Evolutionary conservation across 2,888 invertebrate genomes (phyloP), one percentile per base, ranked within the genome.

Genomic region (Drosophila mimica): DNA sequence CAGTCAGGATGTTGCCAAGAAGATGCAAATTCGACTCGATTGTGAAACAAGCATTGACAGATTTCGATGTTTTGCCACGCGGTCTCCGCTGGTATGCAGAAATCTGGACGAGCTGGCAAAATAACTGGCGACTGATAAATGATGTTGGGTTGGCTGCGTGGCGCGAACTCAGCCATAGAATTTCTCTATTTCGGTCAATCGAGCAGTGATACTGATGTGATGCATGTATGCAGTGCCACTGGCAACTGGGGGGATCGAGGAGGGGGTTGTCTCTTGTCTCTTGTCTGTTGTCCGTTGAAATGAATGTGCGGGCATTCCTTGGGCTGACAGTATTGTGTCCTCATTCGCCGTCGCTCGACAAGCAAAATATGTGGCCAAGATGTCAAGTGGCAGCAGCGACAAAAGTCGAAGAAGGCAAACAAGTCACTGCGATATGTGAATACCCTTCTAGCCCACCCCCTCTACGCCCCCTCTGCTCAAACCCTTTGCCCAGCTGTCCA

Each of bases 161-260:
- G 74, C 79, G 82, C 70, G 70, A 82, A 74, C 58, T 82, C 65
- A 73, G 72, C 72, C 76, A 76, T 71, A 90, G 83, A 82, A 91
- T 83, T 91, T 81, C 90, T 91, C 88, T 82, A 91, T 89, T 91
- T 92, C 85, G 92, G 92, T 92, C 92, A 92, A 92, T 87, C 88
- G 88, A 82, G 84, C 63, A 56, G 59, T 88, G 80, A 74, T 74
- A 74, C 76, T 76, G 66, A 58, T 62, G 59, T 65, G 74, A 68
- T 68, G 38, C 51, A 54, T 57, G 40, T 56, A 33, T 53, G 34
- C 43, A 31, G 38, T 59, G 60, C 17, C 33, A 20, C 11, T 13
- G 43, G 30, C 7, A 13, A 34, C 1, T 7, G 25, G 28, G 54
- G 58, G 51, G 7, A 33, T 57, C 46, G 25, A 8, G 15, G 56